phyloP scores from a whole-genome alignment of 2,888 invertebrate species.

The Nasonovia ribisnigri region DNA sequence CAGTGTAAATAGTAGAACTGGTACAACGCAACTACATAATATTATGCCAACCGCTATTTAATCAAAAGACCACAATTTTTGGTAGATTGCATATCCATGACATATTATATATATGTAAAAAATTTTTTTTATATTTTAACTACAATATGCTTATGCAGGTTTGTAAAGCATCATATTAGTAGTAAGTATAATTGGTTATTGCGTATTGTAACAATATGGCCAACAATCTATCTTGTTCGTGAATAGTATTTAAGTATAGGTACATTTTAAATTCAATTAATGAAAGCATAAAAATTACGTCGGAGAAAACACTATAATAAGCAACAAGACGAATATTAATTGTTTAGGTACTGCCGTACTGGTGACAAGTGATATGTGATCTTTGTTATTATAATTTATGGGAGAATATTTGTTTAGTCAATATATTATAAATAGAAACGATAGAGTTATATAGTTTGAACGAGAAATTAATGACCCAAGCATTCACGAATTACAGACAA shows the following conservation, averaged over 20 bases:
- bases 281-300: background rate
- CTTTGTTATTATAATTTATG: background rate
- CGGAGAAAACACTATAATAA: background rate
- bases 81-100: background rate
- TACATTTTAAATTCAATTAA: background rate
- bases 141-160: background rate
- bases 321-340: background rate
- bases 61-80: background rate
- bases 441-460: background rate
- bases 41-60: background rate
- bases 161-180: background rate
- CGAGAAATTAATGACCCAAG: background rate
- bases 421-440: background rate
- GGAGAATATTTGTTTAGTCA: background rate
- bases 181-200: background rate
- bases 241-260: background rate
- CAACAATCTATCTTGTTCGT: background rate
- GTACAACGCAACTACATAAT: background rate
- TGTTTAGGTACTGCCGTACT: background rate
- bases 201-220: background rate
- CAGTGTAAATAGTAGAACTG: background rate
- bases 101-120: background rate
- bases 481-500: background rate
- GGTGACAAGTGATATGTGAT: background rate
- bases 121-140: background rate